phyloP scores from a whole-genome alignment of 2,888 invertebrate genomes.

The Drosophila atroscutellata region DNA sequence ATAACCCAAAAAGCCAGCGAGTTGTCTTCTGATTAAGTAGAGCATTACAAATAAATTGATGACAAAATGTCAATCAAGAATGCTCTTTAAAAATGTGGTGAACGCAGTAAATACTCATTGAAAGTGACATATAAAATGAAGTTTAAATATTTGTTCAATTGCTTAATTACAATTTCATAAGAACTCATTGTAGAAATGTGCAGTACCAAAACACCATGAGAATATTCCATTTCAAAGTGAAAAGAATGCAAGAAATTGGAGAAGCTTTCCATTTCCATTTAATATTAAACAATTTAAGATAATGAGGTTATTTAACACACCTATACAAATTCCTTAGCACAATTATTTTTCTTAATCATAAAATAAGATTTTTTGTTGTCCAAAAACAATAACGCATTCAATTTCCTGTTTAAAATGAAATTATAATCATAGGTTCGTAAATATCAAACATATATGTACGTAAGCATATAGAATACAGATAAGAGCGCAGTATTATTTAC shows the following conservation, averaged over 20 bases:
- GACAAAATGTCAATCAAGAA: neutral
- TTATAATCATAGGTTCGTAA: conserved; percentile 10
- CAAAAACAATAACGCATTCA: conserved; percentile 5
- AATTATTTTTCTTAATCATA: neutral
- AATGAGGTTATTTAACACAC: neutral
- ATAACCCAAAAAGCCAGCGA: conserved; percentile 58
- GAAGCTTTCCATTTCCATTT: neutral
- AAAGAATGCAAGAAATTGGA: neutral
- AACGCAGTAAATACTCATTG: neutral
- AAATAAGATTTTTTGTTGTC: neutral
- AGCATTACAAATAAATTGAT: conserved; percentile 31
- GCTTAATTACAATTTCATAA: conserved; percentile 5
- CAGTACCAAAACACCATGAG: neutral
- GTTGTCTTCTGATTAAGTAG: conserved; percentile 45
- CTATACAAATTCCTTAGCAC: neutral
- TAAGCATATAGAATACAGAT: conserved; percentile 31
- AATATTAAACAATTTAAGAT: neutral
- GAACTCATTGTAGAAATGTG: conserved; percentile 1
- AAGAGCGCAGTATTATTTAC: conserved; percentile 53
- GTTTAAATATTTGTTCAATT: neutral
- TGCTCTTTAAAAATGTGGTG: neutral
- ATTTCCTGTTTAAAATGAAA: conserved; percentile 13
- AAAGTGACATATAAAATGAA: neutral
- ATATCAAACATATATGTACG: conserved; percentile 28
- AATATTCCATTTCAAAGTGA: neutral